Conservation (phyloP, 2,113 vertebrate genomes). For the Oophaga pumilio region DNA sequence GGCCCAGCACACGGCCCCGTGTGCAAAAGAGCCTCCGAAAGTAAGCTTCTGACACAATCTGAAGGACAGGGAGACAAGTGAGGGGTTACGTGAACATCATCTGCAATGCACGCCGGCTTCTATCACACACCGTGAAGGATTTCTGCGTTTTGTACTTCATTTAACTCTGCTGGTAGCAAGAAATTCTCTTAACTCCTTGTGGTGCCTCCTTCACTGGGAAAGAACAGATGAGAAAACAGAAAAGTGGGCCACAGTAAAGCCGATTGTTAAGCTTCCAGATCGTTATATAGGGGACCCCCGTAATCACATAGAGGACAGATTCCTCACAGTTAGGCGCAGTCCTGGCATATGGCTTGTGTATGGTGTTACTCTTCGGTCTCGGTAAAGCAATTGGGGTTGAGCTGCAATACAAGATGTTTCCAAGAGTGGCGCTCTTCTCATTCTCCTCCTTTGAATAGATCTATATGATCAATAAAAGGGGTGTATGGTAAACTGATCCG, state of each 20-base stretch:
- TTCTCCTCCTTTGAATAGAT: not conserved
- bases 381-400: not conserved
- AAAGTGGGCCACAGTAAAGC: too few relatives aligned
- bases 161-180: conserved; percentile 15
- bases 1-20: not conserved
- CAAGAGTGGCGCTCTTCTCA: not conserved
- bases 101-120: conserved; percentile 15
- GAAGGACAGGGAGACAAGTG: conserved; percentile 31
- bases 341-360: not conserved
- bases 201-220: not conserved
- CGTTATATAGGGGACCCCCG: too few relatives aligned
- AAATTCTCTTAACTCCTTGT: conserved; percentile 22
- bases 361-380: too few relatives aligned
- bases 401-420: not conserved
- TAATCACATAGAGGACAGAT: not conserved
- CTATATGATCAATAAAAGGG: not conserved
- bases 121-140: not conserved
- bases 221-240: not conserved
- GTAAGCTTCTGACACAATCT: conserved; percentile 46
- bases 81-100: conserved; percentile 32
- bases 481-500: not conserved
- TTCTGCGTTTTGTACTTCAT: conserved; percentile 31
- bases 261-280: not conserved
- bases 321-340: too few relatives aligned
- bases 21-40: conserved; percentile 18